These are phyloP conservation scores for Dicrostonyx torquatus DNA, from an alignment of 2,797 vertebrate species.

Conservation along the genomic window DNA sequence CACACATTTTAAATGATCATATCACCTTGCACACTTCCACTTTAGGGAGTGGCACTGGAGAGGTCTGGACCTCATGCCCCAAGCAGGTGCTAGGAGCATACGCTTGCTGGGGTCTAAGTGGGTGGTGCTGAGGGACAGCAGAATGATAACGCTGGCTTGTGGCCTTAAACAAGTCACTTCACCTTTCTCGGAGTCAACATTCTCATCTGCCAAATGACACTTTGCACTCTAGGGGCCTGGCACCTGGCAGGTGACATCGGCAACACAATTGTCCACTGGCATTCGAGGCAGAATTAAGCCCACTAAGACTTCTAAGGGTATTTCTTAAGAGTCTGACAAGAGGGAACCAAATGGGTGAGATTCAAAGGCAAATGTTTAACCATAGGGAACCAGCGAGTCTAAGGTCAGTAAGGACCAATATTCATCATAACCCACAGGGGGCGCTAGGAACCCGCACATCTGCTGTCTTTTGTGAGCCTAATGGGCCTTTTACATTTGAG, in stretches of 20 bases:
- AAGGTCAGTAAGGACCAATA: neutral
- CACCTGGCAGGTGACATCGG: neutral
- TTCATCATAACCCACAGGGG: neutral
- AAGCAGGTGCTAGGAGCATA: neutral
- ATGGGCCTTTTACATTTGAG: neutral
- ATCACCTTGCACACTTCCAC: neutral
- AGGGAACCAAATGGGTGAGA: neutral
- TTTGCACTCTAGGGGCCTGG: neutral
- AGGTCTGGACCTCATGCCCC: neutral
- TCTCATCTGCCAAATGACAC: neutral
- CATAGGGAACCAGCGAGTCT: fast-evolving
- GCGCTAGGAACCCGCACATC: neutral
- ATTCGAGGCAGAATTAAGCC: neutral
- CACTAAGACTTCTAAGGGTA: neutral
- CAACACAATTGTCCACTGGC: neutral
- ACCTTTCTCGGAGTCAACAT: neutral
- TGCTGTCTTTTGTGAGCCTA: neutral
- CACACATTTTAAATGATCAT: neutral
- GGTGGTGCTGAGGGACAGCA: neutral
- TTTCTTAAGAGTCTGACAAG: neutral
- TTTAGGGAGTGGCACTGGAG: neutral
- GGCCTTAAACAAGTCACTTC: neutral
- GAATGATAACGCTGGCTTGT: neutral
- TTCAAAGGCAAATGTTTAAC: neutral
- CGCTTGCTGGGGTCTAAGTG: neutral